phyloP scores from a whole-genome alignment of 2,113 vertebrate genomes.

The Chamaetylas fuelleborni region DNA sequence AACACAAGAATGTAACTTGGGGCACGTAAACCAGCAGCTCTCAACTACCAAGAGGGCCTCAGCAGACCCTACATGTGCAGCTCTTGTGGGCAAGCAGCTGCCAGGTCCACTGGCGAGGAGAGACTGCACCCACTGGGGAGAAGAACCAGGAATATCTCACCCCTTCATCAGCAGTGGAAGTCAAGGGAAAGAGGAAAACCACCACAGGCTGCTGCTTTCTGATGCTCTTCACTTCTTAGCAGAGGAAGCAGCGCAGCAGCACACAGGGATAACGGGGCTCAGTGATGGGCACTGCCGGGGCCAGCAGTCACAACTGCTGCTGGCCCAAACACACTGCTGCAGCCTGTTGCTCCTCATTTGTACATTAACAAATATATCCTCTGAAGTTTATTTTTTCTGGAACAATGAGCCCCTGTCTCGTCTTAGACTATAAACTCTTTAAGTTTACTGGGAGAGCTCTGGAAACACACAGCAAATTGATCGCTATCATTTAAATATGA shows the following conservation, averaged over 20 bases:
- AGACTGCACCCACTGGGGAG: neutral
- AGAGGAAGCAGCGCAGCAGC: neutral
- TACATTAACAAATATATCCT: neutral
- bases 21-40: neutral
- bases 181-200: constrained; percentile 19
- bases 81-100: too few relatives aligned
- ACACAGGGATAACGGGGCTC: accelerated
- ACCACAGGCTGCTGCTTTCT: constrained; percentile 1
- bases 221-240: neutral
- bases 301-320: neutral
- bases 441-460: neutral
- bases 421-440: neutral
- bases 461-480: neutral
- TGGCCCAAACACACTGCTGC: neutral
- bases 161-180: accelerated
- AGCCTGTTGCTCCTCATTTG: neutral
- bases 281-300: neutral
- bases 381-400: neutral
- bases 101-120: accelerated
- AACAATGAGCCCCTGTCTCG: neutral
- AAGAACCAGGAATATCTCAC: neutral
- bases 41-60: neutral
- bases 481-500: neutral
- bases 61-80: accelerated
- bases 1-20: accelerated